Evolutionary conservation across 2,113 vertebrate species (phyloP).

Genomic region (Pycnonotus jocosus): DNA sequence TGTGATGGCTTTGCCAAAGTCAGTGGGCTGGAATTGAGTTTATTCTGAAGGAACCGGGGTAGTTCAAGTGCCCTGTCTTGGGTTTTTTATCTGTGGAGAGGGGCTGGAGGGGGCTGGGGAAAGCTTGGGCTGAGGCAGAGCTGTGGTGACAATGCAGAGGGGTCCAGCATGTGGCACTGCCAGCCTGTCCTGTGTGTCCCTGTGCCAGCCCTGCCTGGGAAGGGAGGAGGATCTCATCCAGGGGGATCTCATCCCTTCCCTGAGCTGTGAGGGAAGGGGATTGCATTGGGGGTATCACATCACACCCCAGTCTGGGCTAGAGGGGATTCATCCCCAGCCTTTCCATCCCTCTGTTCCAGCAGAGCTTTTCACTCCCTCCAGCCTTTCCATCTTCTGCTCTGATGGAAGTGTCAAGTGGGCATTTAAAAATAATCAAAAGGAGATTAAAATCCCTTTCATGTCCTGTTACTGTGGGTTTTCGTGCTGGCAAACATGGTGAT

Average conservation of each 20-base stretch:
- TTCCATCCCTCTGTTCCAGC: neutral
- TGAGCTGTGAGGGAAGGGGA: neutral
- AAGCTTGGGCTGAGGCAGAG: neutral
- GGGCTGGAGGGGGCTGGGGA: neutral
- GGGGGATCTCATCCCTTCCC: neutral
- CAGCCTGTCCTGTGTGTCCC: neutral
- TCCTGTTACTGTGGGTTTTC: neutral
- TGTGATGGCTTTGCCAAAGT: neutral
- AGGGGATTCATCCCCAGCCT: neutral
- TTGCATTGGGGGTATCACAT: neutral
- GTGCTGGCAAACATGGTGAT: neutral
- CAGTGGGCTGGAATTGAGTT: fast-evolving
- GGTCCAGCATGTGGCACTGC: neutral
- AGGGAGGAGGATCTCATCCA: neutral
- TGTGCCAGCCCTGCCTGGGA: neutral
- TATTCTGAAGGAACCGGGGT: neutral
- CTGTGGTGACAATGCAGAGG: neutral
- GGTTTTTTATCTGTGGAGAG: neutral
- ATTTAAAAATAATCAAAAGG: neutral
- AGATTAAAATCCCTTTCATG: neutral
- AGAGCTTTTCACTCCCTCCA: neutral
- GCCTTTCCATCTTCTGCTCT: neutral
- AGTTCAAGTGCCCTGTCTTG: neutral
- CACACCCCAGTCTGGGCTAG: neutral
- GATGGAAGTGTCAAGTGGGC: neutral